A percentile compares a stretch with the other conserved stretches of the same genome.
phyloP scores from a whole-genome alignment of 2,888 invertebrate genomes.

The Ochlodes sylvanus region DNA sequence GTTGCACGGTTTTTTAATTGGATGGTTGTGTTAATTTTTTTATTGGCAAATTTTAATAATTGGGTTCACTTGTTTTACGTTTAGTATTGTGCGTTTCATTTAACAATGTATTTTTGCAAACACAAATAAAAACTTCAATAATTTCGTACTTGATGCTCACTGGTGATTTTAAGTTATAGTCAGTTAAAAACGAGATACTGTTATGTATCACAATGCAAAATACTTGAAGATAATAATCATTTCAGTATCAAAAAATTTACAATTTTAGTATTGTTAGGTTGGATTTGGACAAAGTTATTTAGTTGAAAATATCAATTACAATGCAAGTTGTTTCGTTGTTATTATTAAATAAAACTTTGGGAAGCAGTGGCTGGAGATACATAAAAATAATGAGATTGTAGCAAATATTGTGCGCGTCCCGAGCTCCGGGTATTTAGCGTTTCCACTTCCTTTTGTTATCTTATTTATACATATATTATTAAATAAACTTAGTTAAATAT shows the following conservation, averaged over 20 bases:
- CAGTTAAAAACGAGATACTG: no score
- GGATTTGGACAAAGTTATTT: background rate
- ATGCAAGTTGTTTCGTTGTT: background rate
- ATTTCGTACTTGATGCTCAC: no score
- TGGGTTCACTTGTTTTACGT: no score
- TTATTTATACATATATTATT: conserved; percentile 1
- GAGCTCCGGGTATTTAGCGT: conserved; percentile 37
- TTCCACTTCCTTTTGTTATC: background rate
- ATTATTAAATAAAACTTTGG: conserved; percentile 56
- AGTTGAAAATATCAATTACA: background rate
- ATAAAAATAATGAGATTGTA: conserved; percentile 84
- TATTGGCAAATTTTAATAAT: no score
- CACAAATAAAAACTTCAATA: no score
- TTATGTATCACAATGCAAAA: no score
- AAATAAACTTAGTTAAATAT: conserved; percentile 13
- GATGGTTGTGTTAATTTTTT: background rate
- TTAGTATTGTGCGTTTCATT: no score
- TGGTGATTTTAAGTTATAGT: no score
- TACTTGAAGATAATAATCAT: no score
- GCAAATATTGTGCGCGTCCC: conserved; percentile 81
- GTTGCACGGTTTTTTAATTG: conserved; percentile 4
- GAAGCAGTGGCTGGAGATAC: conserved; percentile 70
- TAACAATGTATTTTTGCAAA: no score
- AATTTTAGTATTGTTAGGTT: no score
- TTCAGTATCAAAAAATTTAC: no score